Conservation (phyloP, 30 jellyfish, hydroid and myxozoan species). For the Aurelia aurita region DNA sequence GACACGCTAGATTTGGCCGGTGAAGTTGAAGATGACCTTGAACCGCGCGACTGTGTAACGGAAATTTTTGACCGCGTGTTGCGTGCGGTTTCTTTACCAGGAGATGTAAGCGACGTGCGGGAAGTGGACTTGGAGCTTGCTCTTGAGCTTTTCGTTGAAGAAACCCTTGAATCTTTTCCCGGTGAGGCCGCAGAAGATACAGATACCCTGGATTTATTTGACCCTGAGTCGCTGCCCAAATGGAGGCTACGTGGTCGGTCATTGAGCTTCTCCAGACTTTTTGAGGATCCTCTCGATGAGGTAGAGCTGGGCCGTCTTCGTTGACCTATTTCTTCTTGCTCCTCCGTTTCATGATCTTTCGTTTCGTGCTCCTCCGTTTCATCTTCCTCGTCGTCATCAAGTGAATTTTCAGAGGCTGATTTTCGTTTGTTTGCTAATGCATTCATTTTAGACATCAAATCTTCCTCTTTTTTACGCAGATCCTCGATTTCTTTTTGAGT, state of each 20-base stretch:
- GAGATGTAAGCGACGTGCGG: conserved; percentile 48
- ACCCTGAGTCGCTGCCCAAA: conserved; percentile 1
- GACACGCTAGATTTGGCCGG: conserved; percentile 9
- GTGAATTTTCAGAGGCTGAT: conserved; percentile 45
- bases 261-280: conserved; percentile 23
- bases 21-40: conserved; percentile 25
- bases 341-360: conserved; percentile 36
- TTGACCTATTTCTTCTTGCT: conserved; percentile 34
- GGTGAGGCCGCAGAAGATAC: conserved; percentile 20
- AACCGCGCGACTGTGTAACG: conserved; percentile 43
- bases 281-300: conserved; percentile 59
- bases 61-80: conserved; percentile 33
- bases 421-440: conserved; percentile 58
- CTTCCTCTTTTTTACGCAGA: conserved; percentile 63
- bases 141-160: conserved; percentile 46
- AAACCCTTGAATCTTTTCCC: neutral
- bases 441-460: conserved; percentile 49
- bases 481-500: conserved; percentile 73
- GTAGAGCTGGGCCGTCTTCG: conserved; percentile 33
- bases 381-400: conserved; percentile 41
- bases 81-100: conserved; percentile 20
- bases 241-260: conserved; percentile 53
- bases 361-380: neutral
- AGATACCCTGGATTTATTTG: conserved; percentile 26
- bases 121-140: conserved; percentile 37